These are phyloP conservation scores for Syngnathus acus DNA, from an alignment of 2,797 vertebrate genomes.

Conservation along the genomic window DNA sequence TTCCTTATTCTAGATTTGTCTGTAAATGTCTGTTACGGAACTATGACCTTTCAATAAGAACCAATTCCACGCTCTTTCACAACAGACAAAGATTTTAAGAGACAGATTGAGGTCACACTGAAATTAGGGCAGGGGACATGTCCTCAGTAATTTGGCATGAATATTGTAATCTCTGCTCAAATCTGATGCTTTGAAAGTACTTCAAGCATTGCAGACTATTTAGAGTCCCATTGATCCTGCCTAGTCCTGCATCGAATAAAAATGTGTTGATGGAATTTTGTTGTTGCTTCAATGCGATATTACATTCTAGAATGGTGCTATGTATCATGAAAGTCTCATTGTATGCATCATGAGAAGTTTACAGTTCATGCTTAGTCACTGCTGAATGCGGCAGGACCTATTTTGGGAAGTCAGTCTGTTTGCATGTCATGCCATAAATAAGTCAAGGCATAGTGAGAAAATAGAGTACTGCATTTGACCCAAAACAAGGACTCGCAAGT, in stretches of 20 bases:
- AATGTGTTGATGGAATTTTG: not conserved
- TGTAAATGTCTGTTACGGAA: not conserved
- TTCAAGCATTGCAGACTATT: not conserved
- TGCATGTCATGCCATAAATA: not conserved
- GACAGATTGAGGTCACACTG: constrained; percentile 59
- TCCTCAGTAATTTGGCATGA: constrained; percentile 38
- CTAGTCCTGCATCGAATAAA: not conserved
- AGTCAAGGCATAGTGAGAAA: constrained; percentile 9
- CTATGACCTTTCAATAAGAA: not conserved
- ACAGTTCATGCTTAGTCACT: constrained; percentile 13
- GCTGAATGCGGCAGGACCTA: constrained; percentile 33
- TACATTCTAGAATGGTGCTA: constrained; percentile 3
- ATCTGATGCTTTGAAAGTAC: constrained; percentile 3
- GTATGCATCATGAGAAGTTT: constrained; percentile 15
- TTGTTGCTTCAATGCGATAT: not conserved
- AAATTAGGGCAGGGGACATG: constrained; percentile 51
- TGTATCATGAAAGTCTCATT: constrained; percentile 26
- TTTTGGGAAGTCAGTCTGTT: not conserved
- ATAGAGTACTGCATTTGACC: not conserved
- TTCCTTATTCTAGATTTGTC: not conserved
- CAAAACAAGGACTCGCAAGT: not conserved
- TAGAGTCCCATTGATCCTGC: not conserved
- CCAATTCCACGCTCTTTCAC: constrained; percentile 9
- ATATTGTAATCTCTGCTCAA: constrained; percentile 22
- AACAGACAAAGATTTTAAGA: constrained; percentile 33